Evolutionary conservation across 30 jellyfish, hydroid and myxozoan species (phyloP).

Genomic region (Hydractinia echinata): DNA sequence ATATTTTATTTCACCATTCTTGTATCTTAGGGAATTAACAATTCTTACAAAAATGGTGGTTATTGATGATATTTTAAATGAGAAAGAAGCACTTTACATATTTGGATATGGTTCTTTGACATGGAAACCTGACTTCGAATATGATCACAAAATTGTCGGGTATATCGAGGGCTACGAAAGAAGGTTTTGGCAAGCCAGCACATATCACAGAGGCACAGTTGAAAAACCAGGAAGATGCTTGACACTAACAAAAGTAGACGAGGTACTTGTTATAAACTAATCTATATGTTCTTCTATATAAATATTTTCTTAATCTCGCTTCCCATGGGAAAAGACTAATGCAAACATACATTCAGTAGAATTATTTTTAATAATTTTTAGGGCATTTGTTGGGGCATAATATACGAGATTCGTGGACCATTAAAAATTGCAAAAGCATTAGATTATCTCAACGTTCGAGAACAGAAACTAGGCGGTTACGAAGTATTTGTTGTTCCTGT

Average conservation of each 20-base stretch:
- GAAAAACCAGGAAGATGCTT: slow-evolving; percentile 39
- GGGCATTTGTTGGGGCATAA: slow-evolving; percentile 83
- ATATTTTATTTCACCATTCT: too few species aligned
- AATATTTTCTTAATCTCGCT: not conserved
- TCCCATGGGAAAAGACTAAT: too few species aligned
- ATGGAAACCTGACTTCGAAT: slow-evolving; percentile 90
- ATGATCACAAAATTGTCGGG: slow-evolving; percentile 48
- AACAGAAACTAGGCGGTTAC: slow-evolving; percentile 61
- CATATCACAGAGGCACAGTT: slow-evolving; percentile 91
- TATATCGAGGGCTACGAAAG: slow-evolving; percentile 56
- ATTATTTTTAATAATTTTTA: slow-evolving; percentile 10
- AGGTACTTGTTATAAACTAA: not conserved
- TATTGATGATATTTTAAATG: not conserved
- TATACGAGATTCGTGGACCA: slow-evolving; percentile 56
- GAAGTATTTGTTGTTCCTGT: slow-evolving; percentile 39
- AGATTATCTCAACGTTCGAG: slow-evolving; percentile 66
- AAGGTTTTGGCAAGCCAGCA: slow-evolving; percentile 98
- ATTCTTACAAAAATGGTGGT: not conserved
- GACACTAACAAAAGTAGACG: not conserved
- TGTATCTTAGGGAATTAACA: too few species aligned
- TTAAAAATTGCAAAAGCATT: slow-evolving; percentile 54
- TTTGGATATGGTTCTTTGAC: slow-evolving; percentile 95
- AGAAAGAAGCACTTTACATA: slow-evolving; percentile 19
- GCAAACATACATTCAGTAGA: too few species aligned
- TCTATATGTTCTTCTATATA: not conserved